Conservation (phyloP, 2,113 vertebrate species). For the Pleuronectes platessa region DNA sequence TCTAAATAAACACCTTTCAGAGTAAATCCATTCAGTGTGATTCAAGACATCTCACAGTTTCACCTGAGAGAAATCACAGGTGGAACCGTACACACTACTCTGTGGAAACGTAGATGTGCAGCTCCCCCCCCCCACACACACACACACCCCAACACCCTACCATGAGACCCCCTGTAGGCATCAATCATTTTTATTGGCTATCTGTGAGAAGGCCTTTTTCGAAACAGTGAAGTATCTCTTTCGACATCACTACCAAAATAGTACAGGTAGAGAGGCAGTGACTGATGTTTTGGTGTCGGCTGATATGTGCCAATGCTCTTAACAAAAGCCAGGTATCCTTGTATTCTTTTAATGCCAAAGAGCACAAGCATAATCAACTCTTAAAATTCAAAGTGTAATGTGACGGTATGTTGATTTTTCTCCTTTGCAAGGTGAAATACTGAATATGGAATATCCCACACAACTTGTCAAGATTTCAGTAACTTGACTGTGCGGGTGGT, state of each 20-base stretch:
- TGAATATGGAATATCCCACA: constrained; percentile 3
- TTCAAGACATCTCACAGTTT: too few relatives aligned
- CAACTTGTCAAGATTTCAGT: neutral
- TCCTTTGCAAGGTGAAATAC: neutral
- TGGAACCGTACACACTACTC: too few relatives aligned
- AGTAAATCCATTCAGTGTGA: too few relatives aligned
- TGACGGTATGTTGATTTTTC: neutral
- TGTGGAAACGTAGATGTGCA: constrained; percentile 53
- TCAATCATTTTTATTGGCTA: constrained; percentile 83
- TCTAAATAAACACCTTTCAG: neutral
- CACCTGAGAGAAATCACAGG: too few relatives aligned
- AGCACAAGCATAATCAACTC: constrained; percentile 1
- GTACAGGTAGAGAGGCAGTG: constrained; percentile 57
- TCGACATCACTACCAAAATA: constrained; percentile 71
- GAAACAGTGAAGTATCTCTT: constrained; percentile 80
- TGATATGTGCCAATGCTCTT: constrained; percentile 34
- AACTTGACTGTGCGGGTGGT: constrained; percentile 16
- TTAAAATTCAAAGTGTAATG: neutral
- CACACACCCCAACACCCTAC: constrained; percentile 20
- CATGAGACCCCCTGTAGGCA: constrained; percentile 54
- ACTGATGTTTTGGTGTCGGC: constrained; percentile 52
- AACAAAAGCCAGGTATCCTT: constrained; percentile 11
- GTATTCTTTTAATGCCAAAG: constrained; percentile 10
- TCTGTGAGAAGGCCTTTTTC: constrained; percentile 74
- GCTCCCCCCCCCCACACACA: neutral